Evolutionary conservation across 2,888 invertebrate genomes (phyloP).

Genomic region (Lissonota sp.): DNA sequence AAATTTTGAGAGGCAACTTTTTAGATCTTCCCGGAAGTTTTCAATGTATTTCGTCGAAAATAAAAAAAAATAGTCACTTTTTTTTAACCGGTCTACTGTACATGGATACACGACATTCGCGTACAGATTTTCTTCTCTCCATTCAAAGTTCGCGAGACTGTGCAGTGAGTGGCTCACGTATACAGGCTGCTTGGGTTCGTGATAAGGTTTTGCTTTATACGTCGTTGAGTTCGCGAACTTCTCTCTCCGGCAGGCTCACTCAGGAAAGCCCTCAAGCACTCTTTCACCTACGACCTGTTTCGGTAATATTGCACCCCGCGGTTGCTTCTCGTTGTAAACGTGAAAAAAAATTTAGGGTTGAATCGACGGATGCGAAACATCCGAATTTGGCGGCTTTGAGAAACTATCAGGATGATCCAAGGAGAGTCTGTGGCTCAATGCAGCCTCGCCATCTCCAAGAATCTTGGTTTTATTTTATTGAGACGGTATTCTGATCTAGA

Average conservation of each 20-base stretch:
- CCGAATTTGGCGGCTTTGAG: too few relatives aligned
- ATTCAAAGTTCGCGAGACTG: slow-evolving; percentile 47
- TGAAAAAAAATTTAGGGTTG: not conserved
- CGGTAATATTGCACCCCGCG: slow-evolving; percentile 33
- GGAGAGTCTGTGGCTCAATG: too few relatives aligned
- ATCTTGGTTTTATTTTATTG: too few relatives aligned
- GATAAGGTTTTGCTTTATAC: slow-evolving; percentile 42
- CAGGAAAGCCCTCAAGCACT: slow-evolving; percentile 60
- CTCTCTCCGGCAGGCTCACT: slow-evolving; percentile 2
- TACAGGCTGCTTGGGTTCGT: slow-evolving; percentile 9
- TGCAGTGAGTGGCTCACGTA: slow-evolving; percentile 21
- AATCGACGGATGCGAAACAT: not conserved
- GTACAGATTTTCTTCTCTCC: slow-evolving; percentile 55
- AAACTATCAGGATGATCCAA: too few relatives aligned
- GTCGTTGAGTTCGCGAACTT: slow-evolving; percentile 18
- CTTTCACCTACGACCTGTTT: slow-evolving; percentile 45
- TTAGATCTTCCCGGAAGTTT: too few relatives aligned
- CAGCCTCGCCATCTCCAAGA: too few relatives aligned
- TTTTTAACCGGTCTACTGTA: too few relatives aligned
- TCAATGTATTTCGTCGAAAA: too few relatives aligned
- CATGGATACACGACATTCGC: slow-evolving; percentile 29
- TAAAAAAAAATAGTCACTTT: too few relatives aligned
- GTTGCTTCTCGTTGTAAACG: slow-evolving; percentile 39
- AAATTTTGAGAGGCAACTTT: too few relatives aligned
- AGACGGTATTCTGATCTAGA: too few relatives aligned